A percentile compares a stretch with the other conserved stretches of the same genome.
phyloP scores from a whole-genome alignment of 2,888 invertebrate genomes.

The Cremastinae sp. region DNA sequence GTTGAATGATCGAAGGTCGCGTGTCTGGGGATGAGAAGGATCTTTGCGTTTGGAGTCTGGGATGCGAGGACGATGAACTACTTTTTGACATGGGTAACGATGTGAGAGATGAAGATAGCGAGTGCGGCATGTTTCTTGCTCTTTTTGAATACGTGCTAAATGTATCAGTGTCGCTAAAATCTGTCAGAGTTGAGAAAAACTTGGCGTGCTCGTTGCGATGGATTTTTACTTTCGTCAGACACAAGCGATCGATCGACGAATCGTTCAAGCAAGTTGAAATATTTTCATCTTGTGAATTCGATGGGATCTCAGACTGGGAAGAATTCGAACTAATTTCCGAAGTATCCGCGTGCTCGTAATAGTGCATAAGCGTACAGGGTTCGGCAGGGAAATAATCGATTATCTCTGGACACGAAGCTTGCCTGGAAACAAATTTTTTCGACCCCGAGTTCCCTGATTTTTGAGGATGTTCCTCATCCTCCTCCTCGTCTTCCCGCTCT shows the following conservation, averaged over 20 bases:
- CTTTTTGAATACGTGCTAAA: neutral
- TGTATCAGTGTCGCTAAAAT: neutral
- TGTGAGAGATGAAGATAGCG: constrained; percentile 37
- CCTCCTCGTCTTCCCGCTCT: too few species aligned
- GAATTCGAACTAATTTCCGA: too few species aligned
- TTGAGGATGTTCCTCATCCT: too few species aligned
- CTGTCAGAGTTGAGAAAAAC: too few species aligned
- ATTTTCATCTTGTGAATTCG: too few species aligned
- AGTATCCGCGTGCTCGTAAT: neutral
- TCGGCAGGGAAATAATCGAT: neutral
- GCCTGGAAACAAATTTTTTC: constrained; percentile 11
- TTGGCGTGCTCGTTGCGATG: too few species aligned
- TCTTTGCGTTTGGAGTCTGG: constrained; percentile 76
- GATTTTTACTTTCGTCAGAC: too few species aligned
- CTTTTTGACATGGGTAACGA: constrained; percentile 46
- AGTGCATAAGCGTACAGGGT: neutral
- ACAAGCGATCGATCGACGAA: too few species aligned
- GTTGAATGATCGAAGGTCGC: constrained; percentile 78
- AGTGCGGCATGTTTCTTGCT: constrained; percentile 3
- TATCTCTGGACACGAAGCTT: constrained; percentile 46
- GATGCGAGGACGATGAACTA: constrained; percentile 62
- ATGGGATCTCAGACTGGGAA: too few species aligned
- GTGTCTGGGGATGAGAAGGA: constrained; percentile 78
- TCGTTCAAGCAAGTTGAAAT: too few species aligned
- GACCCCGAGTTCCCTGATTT: neutral